A percentile compares a stretch with the other conserved stretches of the same genome.
These are phyloP conservation scores for Drosophila eohydei DNA, from an alignment of 2,888 invertebrate species.

Conservation along the genomic window DNA sequence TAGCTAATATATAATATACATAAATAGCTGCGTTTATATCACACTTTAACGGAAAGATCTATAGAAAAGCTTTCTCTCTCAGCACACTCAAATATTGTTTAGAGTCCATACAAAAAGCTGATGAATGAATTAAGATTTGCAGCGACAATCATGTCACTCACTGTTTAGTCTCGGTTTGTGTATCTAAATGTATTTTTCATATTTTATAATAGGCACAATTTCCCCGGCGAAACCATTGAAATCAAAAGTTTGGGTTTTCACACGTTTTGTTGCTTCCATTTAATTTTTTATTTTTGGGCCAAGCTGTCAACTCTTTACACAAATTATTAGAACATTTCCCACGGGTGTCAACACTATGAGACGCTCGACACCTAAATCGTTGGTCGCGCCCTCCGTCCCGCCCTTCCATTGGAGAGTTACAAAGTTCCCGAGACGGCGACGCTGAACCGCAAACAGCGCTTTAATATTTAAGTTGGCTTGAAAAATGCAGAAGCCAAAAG, in stretches of 20 bases:
- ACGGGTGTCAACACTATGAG: constrained; percentile 76
- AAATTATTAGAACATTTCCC: constrained; percentile 80
- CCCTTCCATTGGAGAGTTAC: constrained; percentile 21
- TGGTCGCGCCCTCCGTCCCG: neutral
- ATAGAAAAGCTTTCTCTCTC: too few relatives aligned
- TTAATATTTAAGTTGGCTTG: constrained; percentile 74
- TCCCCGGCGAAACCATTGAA: constrained; percentile 14
- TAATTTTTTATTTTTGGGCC: constrained; percentile 13
- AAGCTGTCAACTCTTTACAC: constrained; percentile 75
- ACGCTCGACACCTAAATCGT: constrained; percentile 12
- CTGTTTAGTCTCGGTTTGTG: neutral
- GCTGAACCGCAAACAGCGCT: constrained; percentile 64
- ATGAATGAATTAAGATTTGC: neutral
- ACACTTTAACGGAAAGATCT: too few relatives aligned
- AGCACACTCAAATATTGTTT: neutral
- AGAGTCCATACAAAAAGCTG: neutral
- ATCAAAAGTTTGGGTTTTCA: constrained; percentile 65
- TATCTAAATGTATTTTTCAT: constrained; percentile 44
- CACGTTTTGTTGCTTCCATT: constrained; percentile 39
- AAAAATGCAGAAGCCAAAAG: constrained; percentile 74
- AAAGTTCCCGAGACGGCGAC: constrained; percentile 19
- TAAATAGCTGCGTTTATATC: too few relatives aligned
- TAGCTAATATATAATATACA: too few relatives aligned
- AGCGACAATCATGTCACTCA: neutral
- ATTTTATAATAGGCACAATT: constrained; percentile 45